Base-by-base conservation (phyloP, 2,888 invertebrate species). In the Athetis lepigone region DNA sequence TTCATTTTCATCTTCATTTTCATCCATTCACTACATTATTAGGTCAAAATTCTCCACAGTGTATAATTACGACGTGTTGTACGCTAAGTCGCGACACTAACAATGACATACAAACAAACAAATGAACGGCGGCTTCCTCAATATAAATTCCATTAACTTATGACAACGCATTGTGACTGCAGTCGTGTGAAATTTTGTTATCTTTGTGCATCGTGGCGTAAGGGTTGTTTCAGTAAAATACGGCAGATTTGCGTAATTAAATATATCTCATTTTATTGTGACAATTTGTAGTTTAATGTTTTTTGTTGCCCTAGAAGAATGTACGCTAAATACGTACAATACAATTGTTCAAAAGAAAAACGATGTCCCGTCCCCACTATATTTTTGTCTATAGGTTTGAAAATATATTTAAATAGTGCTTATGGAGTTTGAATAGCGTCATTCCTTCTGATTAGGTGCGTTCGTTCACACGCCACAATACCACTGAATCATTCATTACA, bases 191-290 rank as follows among this genome's bases (percentile, higher is more conserved):
- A 64, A 68, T 64, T 49, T 36, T 11, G 43, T 45, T 71, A 64
- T 55, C n/a, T 45, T 33, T 36, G 23, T 27, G 33, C 16, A 25
- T 16, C 1, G 11, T 18, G 1, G 8, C 11, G 4, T 59, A 11
- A 40, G 8, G 45, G 45, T 13, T n/a, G 39, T 46, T 46, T 13
- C 9, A 27, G 13, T 33, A 6, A 56, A 11, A 11, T 13, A 18
- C 18, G 16, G 11, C 33, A 25, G 2, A 21, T 33, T 39, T 18
- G 0, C 16, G 1, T 27, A 19, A 16, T 39, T 37, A 1, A 25
- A 29, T 1, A 29, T 1, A 37, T 0, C 0, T 29, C 0, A 79
- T 84, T 87, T 75, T 84, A 67, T 69, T 52, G 25, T 76, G 81
- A 68, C 79, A 29, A 29, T 11, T 2, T 11, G 11, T 11, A 11